Conservation (phyloP, 1,140 invertebrate species). For the Lysiphlebus fabarum region DNA sequence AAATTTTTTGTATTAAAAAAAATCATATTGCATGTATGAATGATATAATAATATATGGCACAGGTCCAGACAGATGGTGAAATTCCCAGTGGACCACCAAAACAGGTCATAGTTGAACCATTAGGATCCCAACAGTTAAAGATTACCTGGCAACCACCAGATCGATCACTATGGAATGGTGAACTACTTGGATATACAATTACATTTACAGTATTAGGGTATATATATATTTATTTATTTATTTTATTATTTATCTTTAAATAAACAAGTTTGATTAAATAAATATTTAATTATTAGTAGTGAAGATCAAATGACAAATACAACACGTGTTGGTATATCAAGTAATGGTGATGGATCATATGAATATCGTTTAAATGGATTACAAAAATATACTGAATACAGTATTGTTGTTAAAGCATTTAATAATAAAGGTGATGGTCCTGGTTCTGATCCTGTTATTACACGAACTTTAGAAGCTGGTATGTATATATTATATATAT, state of each 20-base stretch:
- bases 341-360: constrained; percentile 53
- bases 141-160: constrained; percentile 62
- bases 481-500: constrained; percentile 41
- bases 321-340: constrained; percentile 53
- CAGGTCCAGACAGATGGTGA: constrained; percentile 62
- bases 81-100: constrained; percentile 60
- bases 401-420: constrained; percentile 74
- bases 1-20: background rate
- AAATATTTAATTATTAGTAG: constrained; percentile 31
- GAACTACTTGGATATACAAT: constrained; percentile 64
- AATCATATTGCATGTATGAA: background rate
- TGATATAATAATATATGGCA: too few relatives aligned
- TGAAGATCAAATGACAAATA: constrained; percentile 50
- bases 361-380: constrained; percentile 61
- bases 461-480: constrained; percentile 79
- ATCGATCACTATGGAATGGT: constrained; percentile 60
- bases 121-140: constrained; percentile 58
- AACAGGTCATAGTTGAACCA: constrained; percentile 59
- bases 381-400: constrained; percentile 78
- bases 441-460: constrained; percentile 63
- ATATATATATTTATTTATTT: constrained; percentile 24
- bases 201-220: constrained; percentile 56
- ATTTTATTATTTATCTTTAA: background rate
- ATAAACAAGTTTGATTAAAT: background rate
- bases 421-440: constrained; percentile 76